phyloP scores from a whole-genome alignment of 2,797 vertebrate genomes.

The Myotis vivesi region DNA sequence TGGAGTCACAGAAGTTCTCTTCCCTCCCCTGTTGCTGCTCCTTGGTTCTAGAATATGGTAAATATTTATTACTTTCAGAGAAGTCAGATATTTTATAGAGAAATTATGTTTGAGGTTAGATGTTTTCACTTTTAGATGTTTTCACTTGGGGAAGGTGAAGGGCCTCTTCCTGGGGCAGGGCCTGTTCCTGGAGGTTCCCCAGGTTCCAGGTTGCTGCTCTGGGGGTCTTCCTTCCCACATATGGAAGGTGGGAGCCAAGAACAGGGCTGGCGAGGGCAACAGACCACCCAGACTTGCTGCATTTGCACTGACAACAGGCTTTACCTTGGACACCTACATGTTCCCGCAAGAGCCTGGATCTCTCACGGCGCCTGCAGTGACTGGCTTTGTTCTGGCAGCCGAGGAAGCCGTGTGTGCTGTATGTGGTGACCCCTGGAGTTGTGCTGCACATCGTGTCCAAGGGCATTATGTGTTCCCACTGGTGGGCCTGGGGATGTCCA shows the following conservation, averaged over 20 bases:
- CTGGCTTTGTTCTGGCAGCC: not conserved
- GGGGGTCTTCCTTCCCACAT: not conserved
- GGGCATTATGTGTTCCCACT: not conserved
- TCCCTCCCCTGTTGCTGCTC: constrained; percentile 76
- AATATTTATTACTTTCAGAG: constrained; percentile 88
- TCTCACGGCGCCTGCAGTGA: not conserved
- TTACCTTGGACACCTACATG: not conserved
- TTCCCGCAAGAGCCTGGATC: not conserved
- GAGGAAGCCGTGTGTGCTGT: constrained; percentile 14
- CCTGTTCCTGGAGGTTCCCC: not conserved
- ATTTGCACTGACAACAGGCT: not conserved
- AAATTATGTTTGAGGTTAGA: constrained; percentile 72
- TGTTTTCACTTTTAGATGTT: constrained; percentile 76
- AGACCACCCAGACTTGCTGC: not conserved
- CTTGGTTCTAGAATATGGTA: constrained; percentile 80
- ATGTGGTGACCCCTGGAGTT: not conserved
- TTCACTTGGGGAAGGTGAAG: constrained; percentile 70
- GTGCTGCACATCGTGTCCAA: not conserved
- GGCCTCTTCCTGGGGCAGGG: constrained; percentile 66
- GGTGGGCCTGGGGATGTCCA: not conserved
- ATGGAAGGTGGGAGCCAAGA: not conserved
- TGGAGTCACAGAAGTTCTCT: constrained; percentile 69
- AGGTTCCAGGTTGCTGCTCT: not conserved
- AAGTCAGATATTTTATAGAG: constrained; percentile 83
- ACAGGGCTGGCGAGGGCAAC: not conserved